Base-by-base conservation (phyloP, 2,888 invertebrate genomes). In the Drosophila nigritarsus region DNA sequence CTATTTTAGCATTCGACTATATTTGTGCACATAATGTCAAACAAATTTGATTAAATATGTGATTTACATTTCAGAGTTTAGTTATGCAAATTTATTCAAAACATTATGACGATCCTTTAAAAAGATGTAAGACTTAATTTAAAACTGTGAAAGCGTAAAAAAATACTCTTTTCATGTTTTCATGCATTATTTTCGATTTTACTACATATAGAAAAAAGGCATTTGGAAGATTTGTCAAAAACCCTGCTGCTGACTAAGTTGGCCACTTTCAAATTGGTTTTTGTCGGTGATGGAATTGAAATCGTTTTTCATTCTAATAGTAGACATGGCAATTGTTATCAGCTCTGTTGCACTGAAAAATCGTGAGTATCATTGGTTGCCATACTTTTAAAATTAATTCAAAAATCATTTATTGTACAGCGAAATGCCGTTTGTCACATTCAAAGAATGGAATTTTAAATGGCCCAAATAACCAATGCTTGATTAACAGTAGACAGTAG, bases 341-440 rank as follows among this genome's bases (percentile, higher is more conserved):
- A 36, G 15, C 8, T 34, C 27, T n/a, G 18, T 36, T 8, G 49
- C 32, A n/a, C 18, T 24, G 18, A 42, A 40, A 13, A 11, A 54
- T 62, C 27, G 42, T 53, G 2, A 4, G 40, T 38, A 13, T 5
- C n/a, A 6, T 7, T 18, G 1, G 6, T n/a, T 2, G 6, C 4
- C 27, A 11, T 4, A n/a, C n/a, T 7, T 2, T 40, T 11, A 8
- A 15, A 32, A 42, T 63, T 5, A 24, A 13, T 18, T 29, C 4
- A 40, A 4, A 24, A 34, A 36, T 11, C 4, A 27, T 20, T n/a
- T 20, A 15, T 20, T 20, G 6, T 5, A 30, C 30, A 80, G 82
- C 58, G 29, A 40, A 42, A 11, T 78, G 82, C 27, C 63, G 67
- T 13, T 50, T 67, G n/a, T 38, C 36, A 48, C 73, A 69, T 29